phyloP scores from a whole-genome alignment of 2,797 vertebrate genomes.

The Odontamblyopus rebecca region DNA sequence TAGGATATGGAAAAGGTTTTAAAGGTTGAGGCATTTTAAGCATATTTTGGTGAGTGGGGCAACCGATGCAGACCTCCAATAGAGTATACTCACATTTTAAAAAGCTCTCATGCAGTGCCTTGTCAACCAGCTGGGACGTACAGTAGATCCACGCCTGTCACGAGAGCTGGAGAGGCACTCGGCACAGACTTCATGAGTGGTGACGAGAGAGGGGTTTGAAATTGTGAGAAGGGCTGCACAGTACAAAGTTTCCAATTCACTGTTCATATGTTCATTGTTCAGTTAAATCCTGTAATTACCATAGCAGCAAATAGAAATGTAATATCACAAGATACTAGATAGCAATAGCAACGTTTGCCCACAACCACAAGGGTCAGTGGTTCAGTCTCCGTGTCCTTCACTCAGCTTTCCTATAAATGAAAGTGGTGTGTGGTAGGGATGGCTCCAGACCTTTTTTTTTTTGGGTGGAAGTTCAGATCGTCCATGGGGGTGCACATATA shows the following conservation, averaged over 20 bases:
- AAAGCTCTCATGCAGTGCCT: constrained; percentile 56
- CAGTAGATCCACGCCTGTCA: constrained; percentile 54
- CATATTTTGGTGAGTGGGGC: constrained; percentile 67
- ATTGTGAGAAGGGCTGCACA: neutral
- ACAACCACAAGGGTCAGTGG: too few relatives aligned
- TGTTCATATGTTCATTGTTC: neutral
- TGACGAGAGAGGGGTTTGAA: neutral
- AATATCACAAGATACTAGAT: too few relatives aligned
- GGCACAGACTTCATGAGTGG: constrained; percentile 19
- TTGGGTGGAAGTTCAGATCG: too few relatives aligned
- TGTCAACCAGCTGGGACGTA: constrained; percentile 69
- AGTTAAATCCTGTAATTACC: neutral
- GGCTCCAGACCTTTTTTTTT: too few relatives aligned
- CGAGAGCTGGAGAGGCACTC: constrained; percentile 12
- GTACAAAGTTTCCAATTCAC: neutral
- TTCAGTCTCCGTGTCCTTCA: too few relatives aligned
- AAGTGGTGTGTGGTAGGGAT: too few relatives aligned
- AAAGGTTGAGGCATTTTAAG: constrained; percentile 52
- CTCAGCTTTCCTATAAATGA: too few relatives aligned
- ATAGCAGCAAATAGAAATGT: neutral
- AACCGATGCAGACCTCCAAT: constrained; percentile 62
- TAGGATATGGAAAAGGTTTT: constrained; percentile 38
- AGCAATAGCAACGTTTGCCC: too few relatives aligned
- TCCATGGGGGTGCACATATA: too few relatives aligned
- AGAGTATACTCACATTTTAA: constrained; percentile 68